Conservation (phyloP, 1,140 invertebrate genomes). For the Branchinecta lynchi region DNA sequence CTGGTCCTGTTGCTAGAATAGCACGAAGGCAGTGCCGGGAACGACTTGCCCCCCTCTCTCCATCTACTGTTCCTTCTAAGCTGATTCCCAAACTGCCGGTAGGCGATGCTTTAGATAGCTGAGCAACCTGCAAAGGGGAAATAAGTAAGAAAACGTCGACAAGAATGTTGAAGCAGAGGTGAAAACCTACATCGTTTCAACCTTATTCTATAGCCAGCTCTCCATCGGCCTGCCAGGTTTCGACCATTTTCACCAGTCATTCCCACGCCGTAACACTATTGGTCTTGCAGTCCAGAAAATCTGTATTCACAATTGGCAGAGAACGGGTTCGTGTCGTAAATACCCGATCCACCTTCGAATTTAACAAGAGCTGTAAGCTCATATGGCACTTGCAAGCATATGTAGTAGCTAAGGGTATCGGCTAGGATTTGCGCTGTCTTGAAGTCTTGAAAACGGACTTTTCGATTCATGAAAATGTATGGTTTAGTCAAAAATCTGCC, state of each 20-base stretch:
- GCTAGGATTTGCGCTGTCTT: no score
- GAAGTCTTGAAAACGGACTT: no score
- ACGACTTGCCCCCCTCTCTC: conserved; percentile 71
- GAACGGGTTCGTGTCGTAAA: no score
- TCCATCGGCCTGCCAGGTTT: no score
- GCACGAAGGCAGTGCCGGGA: conserved; percentile 87
- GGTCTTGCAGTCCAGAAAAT: no score
- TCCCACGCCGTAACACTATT: not conserved
- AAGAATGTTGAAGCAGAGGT: conserved; percentile 8
- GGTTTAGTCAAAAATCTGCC: no score
- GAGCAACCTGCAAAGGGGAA: conserved; percentile 41
- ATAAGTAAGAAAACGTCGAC: conserved; percentile 15
- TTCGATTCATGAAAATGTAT: no score
- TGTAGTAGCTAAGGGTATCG: no score
- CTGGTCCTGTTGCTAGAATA: conserved; percentile 82
- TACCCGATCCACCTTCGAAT: no score
- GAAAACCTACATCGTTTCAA: not conserved
- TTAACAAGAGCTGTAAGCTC: no score
- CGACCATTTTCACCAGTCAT: not conserved
- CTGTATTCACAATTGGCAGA: no score
- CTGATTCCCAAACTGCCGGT: conserved; percentile 86
- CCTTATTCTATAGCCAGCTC: not conserved
- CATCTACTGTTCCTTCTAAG: conserved; percentile 88
- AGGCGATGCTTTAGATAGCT: conserved; percentile 66
- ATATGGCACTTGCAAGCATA: no score